These are phyloP conservation scores for Phytoseiulus persimilis DNA, from an alignment of 2,888 invertebrate genomes.

Conservation along the genomic window DNA sequence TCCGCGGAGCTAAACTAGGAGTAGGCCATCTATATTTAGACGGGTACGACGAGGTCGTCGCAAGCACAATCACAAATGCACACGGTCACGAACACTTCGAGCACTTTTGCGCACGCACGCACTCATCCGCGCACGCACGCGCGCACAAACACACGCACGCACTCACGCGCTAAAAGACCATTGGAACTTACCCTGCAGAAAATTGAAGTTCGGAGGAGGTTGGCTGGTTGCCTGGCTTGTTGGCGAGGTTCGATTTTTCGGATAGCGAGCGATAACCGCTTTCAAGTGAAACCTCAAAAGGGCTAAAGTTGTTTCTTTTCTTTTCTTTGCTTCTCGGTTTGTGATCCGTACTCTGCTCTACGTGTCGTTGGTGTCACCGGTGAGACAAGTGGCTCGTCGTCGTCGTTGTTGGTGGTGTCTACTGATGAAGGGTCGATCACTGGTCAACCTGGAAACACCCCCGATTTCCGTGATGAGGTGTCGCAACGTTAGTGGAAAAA, in stretches of 20 bases:
- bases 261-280: neutral
- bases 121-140: neutral
- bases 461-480: neutral
- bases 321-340: neutral
- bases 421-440: neutral
- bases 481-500: neutral
- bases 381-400: constrained; percentile 5
- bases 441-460: neutral
- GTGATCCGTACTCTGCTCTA: neutral
- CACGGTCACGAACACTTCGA: neutral
- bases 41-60: neutral
- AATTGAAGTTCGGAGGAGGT: neutral
- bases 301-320: neutral
- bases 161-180: neutral
- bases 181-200: neutral
- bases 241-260: neutral
- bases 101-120: neutral
- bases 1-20: neutral
- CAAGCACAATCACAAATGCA: neutral
- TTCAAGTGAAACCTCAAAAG: neutral
- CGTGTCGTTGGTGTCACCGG: constrained; percentile 5
- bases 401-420: neutral
- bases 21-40: neutral
- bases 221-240: too few relatives aligned
- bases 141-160: neutral